phyloP scores from a whole-genome alignment of 2,113 vertebrate species.

The Castor canadensis region DNA sequence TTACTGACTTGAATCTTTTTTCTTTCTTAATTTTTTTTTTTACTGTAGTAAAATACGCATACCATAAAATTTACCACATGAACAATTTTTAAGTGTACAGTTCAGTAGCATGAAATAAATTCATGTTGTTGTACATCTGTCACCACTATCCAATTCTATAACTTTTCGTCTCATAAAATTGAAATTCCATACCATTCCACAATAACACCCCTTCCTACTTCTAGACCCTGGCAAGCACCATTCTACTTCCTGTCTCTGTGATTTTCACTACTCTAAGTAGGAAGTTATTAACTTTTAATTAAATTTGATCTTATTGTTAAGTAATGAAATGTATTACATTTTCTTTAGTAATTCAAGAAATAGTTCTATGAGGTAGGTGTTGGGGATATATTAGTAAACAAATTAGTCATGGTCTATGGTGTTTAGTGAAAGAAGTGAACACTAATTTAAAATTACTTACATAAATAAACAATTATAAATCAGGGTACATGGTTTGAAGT shows the following conservation, averaged over 20 bases:
- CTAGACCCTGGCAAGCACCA: background rate
- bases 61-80: background rate
- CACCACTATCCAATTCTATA: background rate
- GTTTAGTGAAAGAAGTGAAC: background rate
- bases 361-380: background rate
- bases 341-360: conserved; percentile 17
- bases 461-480: background rate
- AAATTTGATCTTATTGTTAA: conserved; percentile 8
- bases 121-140: background rate
- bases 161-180: background rate
- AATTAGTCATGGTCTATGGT: background rate
- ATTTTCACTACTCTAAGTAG: background rate
- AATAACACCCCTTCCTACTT: background rate
- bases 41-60: background rate
- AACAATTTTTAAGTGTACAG: background rate
- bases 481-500: background rate
- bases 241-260: background rate
- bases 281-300: conserved; percentile 21
- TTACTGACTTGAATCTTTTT: background rate
- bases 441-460: background rate
- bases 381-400: background rate
- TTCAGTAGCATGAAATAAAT: background rate
- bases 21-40: background rate
- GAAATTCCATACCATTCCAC: background rate
- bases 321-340: conserved; percentile 1